Evolutionary conservation across 1,140 invertebrate genomes (phyloP), one percentile per base, ranked within the genome.

Genomic region (Oedothorax gibbosus): DNA sequence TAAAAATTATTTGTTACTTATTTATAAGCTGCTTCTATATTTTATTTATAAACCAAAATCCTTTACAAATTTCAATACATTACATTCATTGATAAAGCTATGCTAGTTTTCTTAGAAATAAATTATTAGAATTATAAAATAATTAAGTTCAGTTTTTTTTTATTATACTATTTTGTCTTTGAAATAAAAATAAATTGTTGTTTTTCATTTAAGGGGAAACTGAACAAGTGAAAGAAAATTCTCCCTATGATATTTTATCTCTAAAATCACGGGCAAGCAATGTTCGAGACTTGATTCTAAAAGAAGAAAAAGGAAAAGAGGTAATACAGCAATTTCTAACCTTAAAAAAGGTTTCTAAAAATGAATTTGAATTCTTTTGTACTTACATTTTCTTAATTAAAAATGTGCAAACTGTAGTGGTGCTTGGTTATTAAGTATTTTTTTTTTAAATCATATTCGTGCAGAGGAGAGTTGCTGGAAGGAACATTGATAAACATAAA

Each of bases 251-350:
- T 90, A 94, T 97, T 88, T 94, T 96, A 51, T 92, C 94, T 86
- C 92, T 97, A 68, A 95, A 96, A 89, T 95, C 95, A 71, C 95
- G 96, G 91, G 94, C 95, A 5, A 95, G 94, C 86, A 96, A 95
- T 50, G 94, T 96, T 2, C 92, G 96, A 71, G 95, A 97, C 90
- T 94, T 95, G 89, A 93, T 96, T 87, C 90, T 95, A 6, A 93
- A 95, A 88, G 94, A 96, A 89, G 94, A 94, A 87, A 91, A 93
- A 82, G 81, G 65, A 92, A 60, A 92, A 93, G 81, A 85, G 64
- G 86, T 87, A 72, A 50, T 56, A 68, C 35, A 35, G 2, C 35
- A 12, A 35, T 15, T 60, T 64, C 35, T 1, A 62, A 62, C 57
- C 57, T 15, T 12, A 15, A 15, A 62, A n/a, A 12, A 12, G 18